phyloP scores from a whole-genome alignment of 2,113 vertebrate genomes.

The Camelus bactrianus region DNA sequence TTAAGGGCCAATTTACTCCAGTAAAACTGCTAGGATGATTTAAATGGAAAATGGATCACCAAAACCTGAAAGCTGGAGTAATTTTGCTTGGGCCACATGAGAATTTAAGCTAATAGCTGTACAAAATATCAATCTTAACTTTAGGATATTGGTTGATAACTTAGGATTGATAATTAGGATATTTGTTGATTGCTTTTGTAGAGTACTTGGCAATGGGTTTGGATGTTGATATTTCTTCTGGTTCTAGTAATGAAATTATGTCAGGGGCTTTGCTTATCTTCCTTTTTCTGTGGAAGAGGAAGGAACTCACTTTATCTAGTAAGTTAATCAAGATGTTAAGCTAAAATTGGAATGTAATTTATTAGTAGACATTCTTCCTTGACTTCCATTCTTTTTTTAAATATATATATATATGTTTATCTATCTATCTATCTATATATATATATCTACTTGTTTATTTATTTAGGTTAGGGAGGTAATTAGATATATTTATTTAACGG shows the following conservation, averaged over 20 bases:
- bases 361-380: not conserved
- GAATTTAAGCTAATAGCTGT: not conserved
- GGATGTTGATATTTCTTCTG: constrained; percentile 37
- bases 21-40: not conserved
- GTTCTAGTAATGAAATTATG: constrained; percentile 48
- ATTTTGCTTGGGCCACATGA: constrained; percentile 21
- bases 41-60: not conserved
- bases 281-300: not conserved
- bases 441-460: too few relatives aligned
- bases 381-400: not conserved
- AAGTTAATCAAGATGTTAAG: not conserved
- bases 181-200: constrained; percentile 8
- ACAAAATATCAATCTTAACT: constrained; percentile 22
- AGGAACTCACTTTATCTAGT: not conserved
- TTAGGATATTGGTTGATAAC: constrained; percentile 38
- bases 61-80: constrained; percentile 30
- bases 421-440: too few relatives aligned
- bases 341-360: constrained; percentile 19
- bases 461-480: too few relatives aligned
- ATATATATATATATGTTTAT: too few relatives aligned
- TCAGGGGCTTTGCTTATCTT: constrained; percentile 6
- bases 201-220: not conserved
- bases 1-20: not conserved
- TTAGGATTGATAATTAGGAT: constrained; percentile 5
- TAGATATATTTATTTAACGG: too few relatives aligned